These are phyloP conservation scores for Diachasmimorpha longicaudata DNA, from an alignment of 1,140 invertebrate species.

Conservation along the genomic window DNA sequence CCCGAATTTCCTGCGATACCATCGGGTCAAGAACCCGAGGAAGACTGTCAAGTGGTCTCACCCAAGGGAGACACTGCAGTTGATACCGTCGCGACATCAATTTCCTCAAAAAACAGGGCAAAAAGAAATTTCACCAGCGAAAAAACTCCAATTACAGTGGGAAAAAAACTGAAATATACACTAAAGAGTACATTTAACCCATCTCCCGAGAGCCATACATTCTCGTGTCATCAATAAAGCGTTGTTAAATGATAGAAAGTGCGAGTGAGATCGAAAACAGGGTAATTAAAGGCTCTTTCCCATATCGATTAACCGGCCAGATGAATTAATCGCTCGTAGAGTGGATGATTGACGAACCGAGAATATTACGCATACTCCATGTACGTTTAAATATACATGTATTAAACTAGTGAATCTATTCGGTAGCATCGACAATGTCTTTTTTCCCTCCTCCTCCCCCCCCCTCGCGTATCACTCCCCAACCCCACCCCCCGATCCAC, in stretches of 20 bases:
- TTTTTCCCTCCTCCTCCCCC: neutral
- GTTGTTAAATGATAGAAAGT: conserved; percentile 7
- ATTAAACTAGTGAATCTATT: neutral
- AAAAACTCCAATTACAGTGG: neutral
- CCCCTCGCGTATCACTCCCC: too few species aligned
- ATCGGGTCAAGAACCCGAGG: conserved; percentile 46
- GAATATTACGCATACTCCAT: neutral
- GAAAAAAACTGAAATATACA: neutral
- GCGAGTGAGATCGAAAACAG: neutral
- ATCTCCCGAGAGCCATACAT: neutral
- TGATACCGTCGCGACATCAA: neutral
- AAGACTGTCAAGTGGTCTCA: conserved; percentile 27
- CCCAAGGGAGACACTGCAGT: conserved; percentile 29
- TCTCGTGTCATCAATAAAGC: conserved; percentile 7
- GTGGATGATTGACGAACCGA: conserved; percentile 15
- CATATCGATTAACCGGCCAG: conserved; percentile 17
- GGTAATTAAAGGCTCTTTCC: conserved; percentile 23
- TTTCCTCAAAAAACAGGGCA: neutral
- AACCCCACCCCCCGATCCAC: too few species aligned
- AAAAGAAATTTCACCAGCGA: neutral
- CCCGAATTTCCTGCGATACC: conserved; percentile 30
- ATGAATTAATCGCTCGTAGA: conserved; percentile 16
- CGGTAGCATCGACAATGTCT: neutral
- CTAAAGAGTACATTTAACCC: neutral
- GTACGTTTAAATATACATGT: neutral